Conservation (phyloP, 2,113 vertebrate genomes). For the Austrofundulus limnaeus region DNA sequence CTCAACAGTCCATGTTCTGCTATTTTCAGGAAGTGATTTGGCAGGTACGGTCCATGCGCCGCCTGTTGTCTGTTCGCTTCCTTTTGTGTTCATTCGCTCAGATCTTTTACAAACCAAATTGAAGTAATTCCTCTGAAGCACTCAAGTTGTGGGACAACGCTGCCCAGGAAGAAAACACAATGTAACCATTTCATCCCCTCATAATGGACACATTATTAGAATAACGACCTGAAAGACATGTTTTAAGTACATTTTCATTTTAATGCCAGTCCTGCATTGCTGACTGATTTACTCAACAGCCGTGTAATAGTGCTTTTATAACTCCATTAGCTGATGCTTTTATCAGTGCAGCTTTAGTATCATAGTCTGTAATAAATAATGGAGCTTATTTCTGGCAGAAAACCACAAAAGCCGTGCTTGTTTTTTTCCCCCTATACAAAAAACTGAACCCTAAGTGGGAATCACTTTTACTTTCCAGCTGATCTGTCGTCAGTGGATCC, state of each 20-base stretch:
- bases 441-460: not conserved
- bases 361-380: constrained; percentile 25
- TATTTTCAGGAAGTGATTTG: constrained; percentile 4
- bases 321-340: constrained; percentile 45
- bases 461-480: not conserved
- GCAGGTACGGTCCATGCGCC: not conserved
- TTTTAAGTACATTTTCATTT: constrained; percentile 11
- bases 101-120: constrained; percentile 11
- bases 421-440: not conserved
- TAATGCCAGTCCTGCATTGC: not conserved
- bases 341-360: constrained; percentile 26
- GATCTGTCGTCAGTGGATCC: not conserved
- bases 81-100: not conserved
- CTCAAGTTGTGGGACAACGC: not conserved
- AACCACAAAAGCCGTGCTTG: not conserved
- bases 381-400: constrained; percentile 10
- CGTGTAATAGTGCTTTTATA: constrained; percentile 11
- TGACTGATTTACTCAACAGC: constrained; percentile 31
- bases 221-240: constrained; percentile 8
- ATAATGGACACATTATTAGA: not conserved
- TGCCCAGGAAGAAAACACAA: not conserved
- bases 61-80: not conserved
- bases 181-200: not conserved
- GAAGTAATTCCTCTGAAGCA: constrained; percentile 9
- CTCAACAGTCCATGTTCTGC: not conserved